phyloP scores from a whole-genome alignment of 2,797 vertebrate species.

The Notamacropus eugenii region DNA sequence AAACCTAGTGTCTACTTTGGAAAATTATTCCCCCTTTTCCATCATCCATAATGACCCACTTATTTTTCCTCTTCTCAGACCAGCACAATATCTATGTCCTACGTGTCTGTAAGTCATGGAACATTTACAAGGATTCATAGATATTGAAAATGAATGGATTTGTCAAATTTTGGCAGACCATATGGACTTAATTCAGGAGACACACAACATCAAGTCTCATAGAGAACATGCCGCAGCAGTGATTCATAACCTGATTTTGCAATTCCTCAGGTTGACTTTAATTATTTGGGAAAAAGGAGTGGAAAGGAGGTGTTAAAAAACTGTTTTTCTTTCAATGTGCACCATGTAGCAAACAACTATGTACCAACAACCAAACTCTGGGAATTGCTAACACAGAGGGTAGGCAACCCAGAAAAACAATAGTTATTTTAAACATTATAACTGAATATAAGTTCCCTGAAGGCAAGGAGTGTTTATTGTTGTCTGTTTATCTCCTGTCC shows the following conservation, averaged over 20 bases:
- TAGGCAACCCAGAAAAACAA: not conserved
- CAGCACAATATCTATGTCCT: not conserved
- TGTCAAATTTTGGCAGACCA: not conserved
- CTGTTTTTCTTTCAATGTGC: not conserved
- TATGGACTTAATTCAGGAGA: not conserved
- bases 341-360: not conserved
- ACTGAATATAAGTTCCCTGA: not conserved
- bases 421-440: not conserved
- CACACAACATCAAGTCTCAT: not conserved
- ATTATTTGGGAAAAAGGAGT: not conserved
- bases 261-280: not conserved
- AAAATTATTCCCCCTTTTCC: not conserved
- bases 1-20: not conserved
- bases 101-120: not conserved
- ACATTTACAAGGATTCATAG: not conserved
- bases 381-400: not conserved
- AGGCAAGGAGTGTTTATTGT: not conserved
- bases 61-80: not conserved
- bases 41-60: not conserved
- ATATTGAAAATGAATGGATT: not conserved
- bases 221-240: not conserved
- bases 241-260: slow-evolving; percentile 24
- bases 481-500: not conserved
- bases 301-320: not conserved
- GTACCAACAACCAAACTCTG: not conserved